phyloP scores from a whole-genome alignment of 2,888 invertebrate genomes.

The Athalia circularis region DNA sequence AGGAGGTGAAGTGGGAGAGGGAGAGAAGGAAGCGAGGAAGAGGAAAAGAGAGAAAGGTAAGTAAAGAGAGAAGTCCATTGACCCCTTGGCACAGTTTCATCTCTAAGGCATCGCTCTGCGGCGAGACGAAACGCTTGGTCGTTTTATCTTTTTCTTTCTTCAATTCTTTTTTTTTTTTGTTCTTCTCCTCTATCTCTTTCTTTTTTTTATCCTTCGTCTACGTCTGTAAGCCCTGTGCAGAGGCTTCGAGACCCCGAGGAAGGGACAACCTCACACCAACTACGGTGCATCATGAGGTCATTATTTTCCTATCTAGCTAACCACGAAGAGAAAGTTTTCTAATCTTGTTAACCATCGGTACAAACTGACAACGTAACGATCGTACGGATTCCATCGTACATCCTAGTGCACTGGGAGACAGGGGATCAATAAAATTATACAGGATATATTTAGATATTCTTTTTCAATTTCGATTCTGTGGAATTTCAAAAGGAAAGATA shows the following conservation, averaged over 20 bases:
- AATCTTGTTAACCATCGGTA: constrained; percentile 1
- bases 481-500: too few species aligned
- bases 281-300: not conserved
- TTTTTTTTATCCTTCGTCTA: not conserved
- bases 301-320: constrained; percentile 1
- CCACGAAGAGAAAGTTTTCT: constrained; percentile 24
- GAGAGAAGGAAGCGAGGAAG: constrained; percentile 4
- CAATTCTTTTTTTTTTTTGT: not conserved
- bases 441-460: too few species aligned
- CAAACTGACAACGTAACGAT: not conserved
- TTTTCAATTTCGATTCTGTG: too few species aligned
- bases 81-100: constrained; percentile 66
- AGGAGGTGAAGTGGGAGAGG: constrained; percentile 10
- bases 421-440: too few species aligned
- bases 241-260: too few species aligned
- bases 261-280: too few species aligned
- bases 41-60: constrained; percentile 39
- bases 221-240: too few species aligned
- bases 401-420: not conserved
- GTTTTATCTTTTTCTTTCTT: not conserved
- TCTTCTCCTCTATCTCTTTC: not conserved
- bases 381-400: not conserved
- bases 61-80: constrained; percentile 59
- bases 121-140: constrained; percentile 35
- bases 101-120: constrained; percentile 52